Evolutionary conservation across 1,140 invertebrate species (phyloP).

Genomic region (Drosophila subobscura): DNA sequence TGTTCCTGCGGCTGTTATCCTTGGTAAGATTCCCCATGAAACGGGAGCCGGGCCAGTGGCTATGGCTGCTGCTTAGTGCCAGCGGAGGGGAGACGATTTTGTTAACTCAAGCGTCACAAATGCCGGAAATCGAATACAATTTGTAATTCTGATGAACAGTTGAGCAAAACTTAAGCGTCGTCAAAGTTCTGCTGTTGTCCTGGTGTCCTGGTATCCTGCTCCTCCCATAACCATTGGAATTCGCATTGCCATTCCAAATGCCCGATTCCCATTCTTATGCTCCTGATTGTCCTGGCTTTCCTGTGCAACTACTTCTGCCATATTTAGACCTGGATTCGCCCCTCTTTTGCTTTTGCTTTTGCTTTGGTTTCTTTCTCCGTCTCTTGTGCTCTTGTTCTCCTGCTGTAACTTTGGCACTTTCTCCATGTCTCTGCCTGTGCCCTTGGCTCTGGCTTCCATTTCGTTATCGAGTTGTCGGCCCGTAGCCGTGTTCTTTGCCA

Average conservation of each 20-base stretch:
- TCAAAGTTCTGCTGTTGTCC: background rate
- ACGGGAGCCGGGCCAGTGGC: too few species aligned
- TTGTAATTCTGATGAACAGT: conserved; percentile 83
- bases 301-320: conserved; percentile 54
- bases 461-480: conserved; percentile 70
- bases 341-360: conserved; percentile 36
- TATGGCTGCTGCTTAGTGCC: conserved; percentile 43
- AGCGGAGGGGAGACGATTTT: conserved; percentile 6
- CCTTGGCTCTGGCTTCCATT: conserved; percentile 57
- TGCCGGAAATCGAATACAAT: conserved; percentile 83
- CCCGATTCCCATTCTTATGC: conserved; percentile 42
- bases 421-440: conserved; percentile 20
- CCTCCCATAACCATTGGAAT: conserved; percentile 22
- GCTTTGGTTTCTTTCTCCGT: conserved; percentile 19
- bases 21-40: conserved; percentile 9
- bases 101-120: conserved; percentile 83
- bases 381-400: background rate
- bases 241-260: conserved; percentile 42
- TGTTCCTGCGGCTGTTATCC: conserved; percentile 20
- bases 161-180: conserved; percentile 69
- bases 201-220: conserved; percentile 23
- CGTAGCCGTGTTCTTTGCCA: conserved; percentile 72
- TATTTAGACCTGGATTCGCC: conserved; percentile 51
- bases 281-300: conserved; percentile 50
- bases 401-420: conserved; percentile 5